Conservation (phyloP, 2,113 vertebrate species). For the Noturus placidus region DNA sequence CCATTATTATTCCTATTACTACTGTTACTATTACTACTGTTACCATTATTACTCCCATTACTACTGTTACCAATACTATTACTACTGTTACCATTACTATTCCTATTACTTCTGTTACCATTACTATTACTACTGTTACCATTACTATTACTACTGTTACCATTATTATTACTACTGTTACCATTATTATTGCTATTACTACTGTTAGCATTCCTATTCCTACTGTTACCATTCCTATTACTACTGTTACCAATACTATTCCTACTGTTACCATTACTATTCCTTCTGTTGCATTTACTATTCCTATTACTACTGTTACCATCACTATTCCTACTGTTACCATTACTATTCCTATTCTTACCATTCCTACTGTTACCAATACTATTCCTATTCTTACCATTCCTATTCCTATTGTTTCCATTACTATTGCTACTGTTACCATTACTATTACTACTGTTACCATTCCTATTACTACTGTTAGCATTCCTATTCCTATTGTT, state of each 20-base stretch:
- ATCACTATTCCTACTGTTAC: background rate
- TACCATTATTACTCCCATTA: too few species aligned
- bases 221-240: background rate
- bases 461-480: too few species aligned
- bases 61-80: background rate
- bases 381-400: too few species aligned
- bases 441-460: too few species aligned
- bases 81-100: background rate
- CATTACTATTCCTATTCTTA: background rate
- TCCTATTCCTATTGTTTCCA: background rate
- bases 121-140: background rate
- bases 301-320: background rate
- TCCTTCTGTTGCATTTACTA: background rate
- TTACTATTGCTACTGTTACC: too few species aligned
- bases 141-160: background rate
- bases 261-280: too few species aligned
- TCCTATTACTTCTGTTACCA: background rate
- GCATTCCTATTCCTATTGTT: too few species aligned
- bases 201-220: background rate
- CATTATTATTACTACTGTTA: background rate
- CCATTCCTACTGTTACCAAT: too few species aligned
- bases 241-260: too few species aligned
- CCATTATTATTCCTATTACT: background rate
- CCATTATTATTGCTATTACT: background rate
- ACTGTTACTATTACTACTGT: background rate